Percentiles rank a stretch among this genome's conserved stretches.
Evolutionary conservation across 1,140 invertebrate genomes (phyloP).

Genomic region (Megathymus violae): DNA sequence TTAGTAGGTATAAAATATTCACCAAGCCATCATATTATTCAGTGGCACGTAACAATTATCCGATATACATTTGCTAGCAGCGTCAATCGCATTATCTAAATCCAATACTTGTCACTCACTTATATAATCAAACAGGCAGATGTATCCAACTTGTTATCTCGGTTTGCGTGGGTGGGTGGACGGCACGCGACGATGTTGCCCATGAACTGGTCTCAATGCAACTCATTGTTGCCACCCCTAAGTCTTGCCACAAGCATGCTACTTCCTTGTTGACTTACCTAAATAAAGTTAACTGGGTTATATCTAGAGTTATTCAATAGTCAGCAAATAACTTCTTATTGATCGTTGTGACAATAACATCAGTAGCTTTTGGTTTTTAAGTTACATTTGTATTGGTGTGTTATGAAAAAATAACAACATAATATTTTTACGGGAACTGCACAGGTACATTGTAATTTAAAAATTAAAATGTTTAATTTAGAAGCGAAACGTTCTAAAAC

Average conservation of each 20-base stretch:
- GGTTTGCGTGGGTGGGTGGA: slow-evolving; percentile 78
- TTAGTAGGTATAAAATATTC: neutral
- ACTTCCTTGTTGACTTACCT: slow-evolving; percentile 70
- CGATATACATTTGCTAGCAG: neutral
- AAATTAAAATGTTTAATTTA: too few relatives aligned
- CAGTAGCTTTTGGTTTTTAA: too few relatives aligned
- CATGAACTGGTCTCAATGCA: slow-evolving; percentile 71
- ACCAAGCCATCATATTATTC: slow-evolving; percentile 1
- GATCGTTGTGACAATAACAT: too few relatives aligned
- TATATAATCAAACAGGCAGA: slow-evolving; percentile 73
- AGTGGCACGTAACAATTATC: slow-evolving; percentile 15
- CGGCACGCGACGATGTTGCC: slow-evolving; percentile 63
- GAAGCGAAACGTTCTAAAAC: too few relatives aligned
- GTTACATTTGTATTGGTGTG: too few relatives aligned
- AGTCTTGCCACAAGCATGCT: slow-evolving; percentile 52
- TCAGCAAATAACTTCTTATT: too few relatives aligned
- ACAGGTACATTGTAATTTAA: too few relatives aligned
- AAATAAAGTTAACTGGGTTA: slow-evolving; percentile 3
- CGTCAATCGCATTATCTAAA: slow-evolving; percentile 37
- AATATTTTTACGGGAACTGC: too few relatives aligned
- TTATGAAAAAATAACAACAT: too few relatives aligned
- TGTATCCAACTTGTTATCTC: slow-evolving; percentile 78
- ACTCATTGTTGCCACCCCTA: slow-evolving; percentile 71
- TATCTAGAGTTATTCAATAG: neutral
- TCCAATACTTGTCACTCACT: slow-evolving; percentile 51